A percentile compares a stretch with the other conserved stretches of the same genome.
These are phyloP conservation scores for Axinella damicornis DNA, from an alignment of 37 sponge, comb jelly and placozoan species.

Conservation along the genomic window DNA sequence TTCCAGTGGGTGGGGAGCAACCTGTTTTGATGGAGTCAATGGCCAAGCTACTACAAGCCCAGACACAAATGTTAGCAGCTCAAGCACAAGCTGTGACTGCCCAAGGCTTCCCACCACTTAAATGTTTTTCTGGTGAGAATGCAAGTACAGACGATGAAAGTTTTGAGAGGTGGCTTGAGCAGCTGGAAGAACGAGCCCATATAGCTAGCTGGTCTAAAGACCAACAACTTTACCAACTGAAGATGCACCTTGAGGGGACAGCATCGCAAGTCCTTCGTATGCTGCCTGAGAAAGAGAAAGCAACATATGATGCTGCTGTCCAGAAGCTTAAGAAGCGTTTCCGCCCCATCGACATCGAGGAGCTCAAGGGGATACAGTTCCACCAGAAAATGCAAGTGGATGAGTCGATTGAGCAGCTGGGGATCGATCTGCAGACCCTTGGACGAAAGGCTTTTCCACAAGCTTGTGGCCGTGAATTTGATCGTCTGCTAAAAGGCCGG, in stretches of 20 bases:
- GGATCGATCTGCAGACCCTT: neutral
- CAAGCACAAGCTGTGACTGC: too few species aligned
- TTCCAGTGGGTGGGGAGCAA: too few species aligned
- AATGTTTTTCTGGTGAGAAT: neutral
- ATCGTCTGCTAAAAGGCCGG: constrained; percentile 29
- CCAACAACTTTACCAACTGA: neutral
- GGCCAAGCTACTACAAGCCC: too few species aligned
- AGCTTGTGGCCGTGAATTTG: constrained; percentile 1
- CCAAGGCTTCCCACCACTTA: neutral
- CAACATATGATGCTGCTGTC: neutral
- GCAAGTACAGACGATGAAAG: constrained; percentile 2
- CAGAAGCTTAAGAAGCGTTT: neutral
- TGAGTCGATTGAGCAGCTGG: constrained; percentile 1
- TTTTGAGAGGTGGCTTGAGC: constrained; percentile 27
- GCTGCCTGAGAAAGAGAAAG: neutral
- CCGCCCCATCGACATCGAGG: neutral
- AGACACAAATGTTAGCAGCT: too few species aligned
- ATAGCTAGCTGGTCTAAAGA: neutral
- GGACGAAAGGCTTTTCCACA: constrained; percentile 33
- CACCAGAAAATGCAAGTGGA: neutral
- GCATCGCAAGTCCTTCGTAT: too few species aligned
- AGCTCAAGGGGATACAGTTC: neutral
- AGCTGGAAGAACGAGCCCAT: constrained; percentile 16
- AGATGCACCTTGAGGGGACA: too few species aligned
- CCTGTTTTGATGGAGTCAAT: too few species aligned